Conservation (phyloP, 2,888 invertebrate genomes). For the Leptinotarsa rubiginosa region DNA sequence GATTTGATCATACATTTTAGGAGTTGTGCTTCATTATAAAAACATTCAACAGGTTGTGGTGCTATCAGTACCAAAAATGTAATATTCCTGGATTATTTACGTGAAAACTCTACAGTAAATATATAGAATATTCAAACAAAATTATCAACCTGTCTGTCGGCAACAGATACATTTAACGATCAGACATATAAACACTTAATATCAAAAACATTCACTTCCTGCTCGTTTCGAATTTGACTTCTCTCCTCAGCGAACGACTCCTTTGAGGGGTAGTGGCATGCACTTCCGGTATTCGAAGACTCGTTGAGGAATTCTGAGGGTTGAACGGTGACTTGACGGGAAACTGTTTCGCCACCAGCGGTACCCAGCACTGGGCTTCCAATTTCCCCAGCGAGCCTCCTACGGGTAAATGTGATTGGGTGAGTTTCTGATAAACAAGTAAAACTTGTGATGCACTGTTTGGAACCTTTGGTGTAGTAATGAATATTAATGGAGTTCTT, state of each 20-base stretch:
- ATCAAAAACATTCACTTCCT: conserved; percentile 27
- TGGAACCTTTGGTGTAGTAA: too few species aligned
- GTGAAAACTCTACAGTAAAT: too few species aligned
- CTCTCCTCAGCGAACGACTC: conserved; percentile 51
- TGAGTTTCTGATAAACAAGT: neutral
- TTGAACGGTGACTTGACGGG: conserved; percentile 77
- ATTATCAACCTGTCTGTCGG: conserved; percentile 12
- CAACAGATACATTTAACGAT: conserved; percentile 8
- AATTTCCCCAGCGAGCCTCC: conserved; percentile 67
- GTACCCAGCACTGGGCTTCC: conserved; percentile 74
- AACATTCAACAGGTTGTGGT: too few species aligned
- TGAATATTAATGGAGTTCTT: too few species aligned
- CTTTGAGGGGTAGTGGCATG: conserved; percentile 48
- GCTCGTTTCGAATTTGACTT: conserved; percentile 54
- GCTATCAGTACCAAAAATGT: too few species aligned
- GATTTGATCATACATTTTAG: too few species aligned
- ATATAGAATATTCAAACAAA: neutral
- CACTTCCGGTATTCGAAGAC: conserved; percentile 52
- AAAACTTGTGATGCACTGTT: too few species aligned
- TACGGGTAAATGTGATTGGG: conserved; percentile 43
- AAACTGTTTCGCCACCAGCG: conserved; percentile 79
- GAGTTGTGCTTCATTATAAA: too few species aligned
- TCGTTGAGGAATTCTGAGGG: conserved; percentile 52
- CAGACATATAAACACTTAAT: conserved; percentile 16
- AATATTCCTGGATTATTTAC: too few species aligned